Conservation (phyloP, 2,888 invertebrate genomes). For the Macropis europaea region DNA sequence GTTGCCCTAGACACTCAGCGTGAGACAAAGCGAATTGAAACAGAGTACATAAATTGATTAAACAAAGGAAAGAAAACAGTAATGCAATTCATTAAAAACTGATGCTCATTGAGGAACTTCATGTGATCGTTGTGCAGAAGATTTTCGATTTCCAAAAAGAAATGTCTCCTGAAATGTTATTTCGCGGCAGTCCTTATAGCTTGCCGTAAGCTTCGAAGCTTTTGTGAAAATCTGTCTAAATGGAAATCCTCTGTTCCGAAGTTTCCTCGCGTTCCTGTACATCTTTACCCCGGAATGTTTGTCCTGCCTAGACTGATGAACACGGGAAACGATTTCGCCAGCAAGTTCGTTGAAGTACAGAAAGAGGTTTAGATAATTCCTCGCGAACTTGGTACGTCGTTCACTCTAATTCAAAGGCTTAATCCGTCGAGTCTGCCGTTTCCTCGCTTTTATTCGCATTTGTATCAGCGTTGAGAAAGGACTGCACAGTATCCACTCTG, state of each 20-base stretch:
- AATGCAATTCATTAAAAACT: too few species aligned
- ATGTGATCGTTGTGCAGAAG: not conserved
- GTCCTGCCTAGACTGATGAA: conserved; percentile 50
- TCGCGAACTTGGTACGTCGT: conserved; percentile 48
- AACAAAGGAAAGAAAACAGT: too few species aligned
- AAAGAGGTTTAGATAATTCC: conserved; percentile 53
- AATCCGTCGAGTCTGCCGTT: conserved; percentile 11
- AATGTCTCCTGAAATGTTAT: conserved; percentile 35
- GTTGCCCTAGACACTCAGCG: too few species aligned
- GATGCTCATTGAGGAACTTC: too few species aligned
- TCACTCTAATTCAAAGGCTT: conserved; percentile 46
- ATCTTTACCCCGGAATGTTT: conserved; percentile 40
- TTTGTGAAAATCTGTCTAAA: conserved; percentile 69
- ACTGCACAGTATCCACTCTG: not conserved
- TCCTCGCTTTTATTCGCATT: conserved; percentile 24
- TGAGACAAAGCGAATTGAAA: too few species aligned
- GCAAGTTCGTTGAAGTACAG: conserved; percentile 39
- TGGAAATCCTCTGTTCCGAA: conserved; percentile 72
- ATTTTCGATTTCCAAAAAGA: conserved; percentile 36
- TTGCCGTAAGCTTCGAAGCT: conserved; percentile 42
- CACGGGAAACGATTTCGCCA: conserved; percentile 48
- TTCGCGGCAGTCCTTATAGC: conserved; percentile 33
- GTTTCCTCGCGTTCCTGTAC: conserved; percentile 54
- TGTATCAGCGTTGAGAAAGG: not conserved
- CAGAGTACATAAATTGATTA: too few species aligned